phyloP scores from a whole-genome alignment of 2,113 vertebrate species.

The Microcebus tavaratra region DNA sequence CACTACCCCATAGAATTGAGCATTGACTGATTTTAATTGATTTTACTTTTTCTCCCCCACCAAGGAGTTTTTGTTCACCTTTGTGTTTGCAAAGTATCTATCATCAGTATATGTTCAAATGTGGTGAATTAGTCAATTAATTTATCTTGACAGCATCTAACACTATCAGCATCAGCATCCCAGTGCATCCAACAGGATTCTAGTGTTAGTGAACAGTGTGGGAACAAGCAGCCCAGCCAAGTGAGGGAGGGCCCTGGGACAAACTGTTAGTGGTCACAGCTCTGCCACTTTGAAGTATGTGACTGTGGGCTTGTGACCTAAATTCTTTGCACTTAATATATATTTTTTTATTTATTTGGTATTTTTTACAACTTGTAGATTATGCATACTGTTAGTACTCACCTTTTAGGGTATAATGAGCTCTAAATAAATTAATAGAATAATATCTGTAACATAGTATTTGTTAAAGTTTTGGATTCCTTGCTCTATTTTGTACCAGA shows the following conservation, averaged over 20 bases:
- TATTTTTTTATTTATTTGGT: neutral
- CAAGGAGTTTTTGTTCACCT: neutral
- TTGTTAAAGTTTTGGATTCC: neutral
- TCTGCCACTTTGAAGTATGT: neutral
- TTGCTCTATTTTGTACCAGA: neutral
- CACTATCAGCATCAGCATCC: neutral
- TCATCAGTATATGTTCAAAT: neutral
- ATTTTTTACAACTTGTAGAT: neutral
- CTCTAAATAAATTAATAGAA: neutral
- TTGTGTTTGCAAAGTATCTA: neutral
- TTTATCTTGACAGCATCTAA: neutral
- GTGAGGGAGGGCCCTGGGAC: rapidly evolving
- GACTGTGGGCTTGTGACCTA: neutral
- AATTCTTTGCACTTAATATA: neutral
- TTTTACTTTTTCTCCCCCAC: neutral
- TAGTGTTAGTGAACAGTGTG: neutral
- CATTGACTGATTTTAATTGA: neutral
- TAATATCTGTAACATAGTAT: neutral
- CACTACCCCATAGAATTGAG: neutral
- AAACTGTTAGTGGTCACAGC: neutral
- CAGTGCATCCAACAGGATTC: neutral
- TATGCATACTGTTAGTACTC: neutral
- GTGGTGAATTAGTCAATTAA: neutral
- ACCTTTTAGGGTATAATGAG: neutral
- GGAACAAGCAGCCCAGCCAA: rapidly evolving